Evolutionary conservation across 2,888 invertebrate species (phyloP), one percentile per base, ranked within the genome.

Genomic region (Nephrotoma flavescens): DNA sequence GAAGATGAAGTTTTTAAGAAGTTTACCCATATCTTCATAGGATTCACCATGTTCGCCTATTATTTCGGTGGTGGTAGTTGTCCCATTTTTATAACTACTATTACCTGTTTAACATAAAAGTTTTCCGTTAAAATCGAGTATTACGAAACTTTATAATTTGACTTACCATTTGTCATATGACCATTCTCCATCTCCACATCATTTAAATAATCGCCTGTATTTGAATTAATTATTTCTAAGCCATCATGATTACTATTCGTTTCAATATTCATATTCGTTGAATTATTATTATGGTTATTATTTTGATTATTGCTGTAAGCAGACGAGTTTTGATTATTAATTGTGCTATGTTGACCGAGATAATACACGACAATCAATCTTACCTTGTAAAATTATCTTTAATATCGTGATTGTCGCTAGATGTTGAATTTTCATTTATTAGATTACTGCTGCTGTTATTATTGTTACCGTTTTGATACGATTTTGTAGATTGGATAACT

Each of bases 401-500:
- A 89, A 94, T 94, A 91, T 95, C 94, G 90, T 94, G 93, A 91
- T 94, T 94, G 88, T 94, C 93, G 89, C 93, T 93, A 87, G 85
- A 44, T 12, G 85, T 85, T 52, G 52, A 45, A 86, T 45, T 86
- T 45, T 52, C 44, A 85, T 85, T 85, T 11, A 42, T 85, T 42
- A 44, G 11, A 19, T 85, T 19, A 85, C 85, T 85, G 71, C 52
- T 52, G 52, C 71, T 71, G 71, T 90, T 90, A 87, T 88, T 90
- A 83, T 88, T 87, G 83, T 86, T 88, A 88, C 90, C 91, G 89
- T 90, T 91, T 89, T 92, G 91, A 90, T 91, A 92, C 88, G 91
- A 89, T 90, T 92, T 92, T 88, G 96, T 96, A 91, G 96, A 96
- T 91, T 96, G 95, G 90, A 96, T 96, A 87, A 97, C 97, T 89